Conservation (phyloP, 2,113 vertebrate species). For the Eira barbara region DNA sequence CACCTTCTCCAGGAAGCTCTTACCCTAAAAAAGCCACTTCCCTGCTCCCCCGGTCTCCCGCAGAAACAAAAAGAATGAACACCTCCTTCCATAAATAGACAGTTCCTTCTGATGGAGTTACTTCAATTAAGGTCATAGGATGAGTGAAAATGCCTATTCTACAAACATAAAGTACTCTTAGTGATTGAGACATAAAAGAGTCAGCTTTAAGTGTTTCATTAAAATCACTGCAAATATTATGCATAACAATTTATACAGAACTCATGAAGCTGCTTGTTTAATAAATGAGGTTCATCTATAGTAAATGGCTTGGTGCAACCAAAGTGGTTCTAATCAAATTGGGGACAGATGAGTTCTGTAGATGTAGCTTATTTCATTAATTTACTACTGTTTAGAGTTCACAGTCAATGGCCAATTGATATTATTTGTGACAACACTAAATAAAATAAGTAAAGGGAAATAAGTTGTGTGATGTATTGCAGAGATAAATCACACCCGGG, state of each 20-base stretch:
- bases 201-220: slow-evolving; percentile 75
- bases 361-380: slow-evolving; percentile 86
- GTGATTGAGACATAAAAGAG: slow-evolving; percentile 69
- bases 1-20: neutral
- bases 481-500: slow-evolving; percentile 87
- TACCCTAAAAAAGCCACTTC: neutral
- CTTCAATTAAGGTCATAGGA: slow-evolving; percentile 45
- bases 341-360: slow-evolving; percentile 81
- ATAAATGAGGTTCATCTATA: slow-evolving; percentile 83
- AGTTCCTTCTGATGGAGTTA: neutral
- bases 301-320: slow-evolving; percentile 78
- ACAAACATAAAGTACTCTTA: slow-evolving; percentile 39
- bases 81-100: neutral
- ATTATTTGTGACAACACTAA: slow-evolving; percentile 89
- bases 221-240: slow-evolving; percentile 74
- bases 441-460: slow-evolving; percentile 88
- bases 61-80: neutral
- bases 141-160: slow-evolving; percentile 37
- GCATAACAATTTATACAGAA: slow-evolving; percentile 70
- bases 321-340: slow-evolving; percentile 86
- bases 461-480: slow-evolving; percentile 86
- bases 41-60: too few relatives aligned
- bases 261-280: slow-evolving; percentile 70
- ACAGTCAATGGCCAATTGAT: slow-evolving; percentile 83
- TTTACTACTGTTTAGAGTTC: slow-evolving; percentile 85